Evolutionary conservation across 2,888 invertebrate species (phyloP).

Genomic region (Nemotelus nigrinus): DNA sequence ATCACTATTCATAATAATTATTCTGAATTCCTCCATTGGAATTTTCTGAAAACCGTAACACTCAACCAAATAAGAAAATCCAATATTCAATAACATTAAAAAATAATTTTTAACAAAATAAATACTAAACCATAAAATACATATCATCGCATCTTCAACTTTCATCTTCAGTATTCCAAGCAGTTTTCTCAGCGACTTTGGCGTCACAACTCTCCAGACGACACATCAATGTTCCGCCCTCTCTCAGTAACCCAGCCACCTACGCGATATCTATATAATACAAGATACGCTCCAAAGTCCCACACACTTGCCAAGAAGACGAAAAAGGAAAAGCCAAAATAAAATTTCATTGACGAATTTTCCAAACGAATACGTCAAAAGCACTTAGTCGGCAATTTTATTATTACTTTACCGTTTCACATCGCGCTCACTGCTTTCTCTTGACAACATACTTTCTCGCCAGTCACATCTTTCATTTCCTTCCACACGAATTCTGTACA

Average conservation of each 20-base stretch:
- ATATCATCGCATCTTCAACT: constrained; percentile 21
- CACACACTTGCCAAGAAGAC: not conserved
- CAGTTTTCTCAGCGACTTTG: not conserved
- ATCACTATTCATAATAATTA: no score
- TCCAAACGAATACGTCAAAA: constrained; percentile 28
- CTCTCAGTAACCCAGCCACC: not conserved
- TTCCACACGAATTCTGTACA: not conserved
- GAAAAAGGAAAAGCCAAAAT: constrained; percentile 37
- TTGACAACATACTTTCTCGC: constrained; percentile 13
- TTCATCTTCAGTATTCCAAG: constrained; percentile 19
- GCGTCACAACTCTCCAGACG: not conserved
- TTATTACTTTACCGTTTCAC: constrained; percentile 25
- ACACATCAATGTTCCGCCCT: not conserved
- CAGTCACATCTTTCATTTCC: no score
- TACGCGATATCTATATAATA: not conserved
- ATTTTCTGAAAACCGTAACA: no score
- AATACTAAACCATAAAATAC: constrained; percentile 7
- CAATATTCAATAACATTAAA: not conserved
- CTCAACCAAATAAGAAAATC: no score
- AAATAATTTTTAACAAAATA: not conserved
- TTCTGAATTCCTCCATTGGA: no score
- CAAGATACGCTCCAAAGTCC: not conserved
- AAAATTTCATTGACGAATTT: constrained; percentile 45
- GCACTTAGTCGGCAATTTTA: constrained; percentile 36
- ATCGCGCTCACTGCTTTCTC: not conserved